Base-by-base conservation (phyloP, 2,113 vertebrate species). In the Macaca mulatta region DNA sequence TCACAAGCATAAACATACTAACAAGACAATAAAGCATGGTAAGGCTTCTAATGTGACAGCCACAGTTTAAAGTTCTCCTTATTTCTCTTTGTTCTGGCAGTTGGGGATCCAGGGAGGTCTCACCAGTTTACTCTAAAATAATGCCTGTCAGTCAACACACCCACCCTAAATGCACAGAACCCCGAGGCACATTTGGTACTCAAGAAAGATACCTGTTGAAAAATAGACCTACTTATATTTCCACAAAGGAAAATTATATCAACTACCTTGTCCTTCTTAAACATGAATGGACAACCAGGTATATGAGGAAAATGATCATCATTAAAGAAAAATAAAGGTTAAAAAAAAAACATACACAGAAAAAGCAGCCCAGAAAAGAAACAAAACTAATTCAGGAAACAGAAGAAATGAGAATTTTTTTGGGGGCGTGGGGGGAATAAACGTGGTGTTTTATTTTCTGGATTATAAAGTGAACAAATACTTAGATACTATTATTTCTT, bases 381-480 rank as follows among this genome's bases (percentile, higher is more conserved):
- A 25, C 16, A 32, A 50, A 74, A 57, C 22, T 32, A 74, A 88
- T 40, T 57, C 25, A 40, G n/a, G 48, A 72, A 72, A 72, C 67
- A 72, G 22, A 52, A 70, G 22, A 52, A 32, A 27, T 40, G 16
- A 57, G 50, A 87, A 72, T 72, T 72, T 64, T 64, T 61, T 64
- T 14, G 48, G 48, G 14, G 48, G 14, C 16, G 6, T 18, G 52
- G 52, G 52, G 18, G 97, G 95, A 98, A 97, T 96, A 97, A 98
- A 92, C 89, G 95, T 97, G 96, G 94, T 98, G 98, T 50, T 96
- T 97, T 96, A 94, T 97, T 97, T 96, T 97, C 70, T 98, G 90
- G 48, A 74, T 87, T 85, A 88, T 79, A 74, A 93, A 94, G 67
- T 92, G 43, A 96, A 97, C 89, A 96, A 82, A 94, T 61, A 97